phyloP scores from a whole-genome alignment of 2,113 vertebrate genomes.

The Dipodomys stephensi region DNA sequence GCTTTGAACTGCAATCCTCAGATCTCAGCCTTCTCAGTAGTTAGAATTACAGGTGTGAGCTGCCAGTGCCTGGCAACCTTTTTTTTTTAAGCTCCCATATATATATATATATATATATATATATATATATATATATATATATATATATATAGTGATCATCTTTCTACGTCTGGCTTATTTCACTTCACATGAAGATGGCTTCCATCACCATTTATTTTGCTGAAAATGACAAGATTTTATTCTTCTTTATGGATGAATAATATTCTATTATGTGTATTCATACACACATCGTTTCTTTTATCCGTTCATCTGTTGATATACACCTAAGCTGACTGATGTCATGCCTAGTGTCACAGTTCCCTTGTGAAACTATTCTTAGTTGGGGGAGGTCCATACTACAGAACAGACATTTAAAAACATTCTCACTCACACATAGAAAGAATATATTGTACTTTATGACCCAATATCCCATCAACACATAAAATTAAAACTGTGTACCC shows the following conservation, averaged over 20 bases:
- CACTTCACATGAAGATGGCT: background rate
- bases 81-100: background rate
- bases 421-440: background rate
- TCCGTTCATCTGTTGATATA: background rate
- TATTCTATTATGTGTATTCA: background rate
- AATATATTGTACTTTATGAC: background rate
- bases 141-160: background rate
- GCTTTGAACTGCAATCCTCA: too few species aligned
- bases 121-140: too few species aligned
- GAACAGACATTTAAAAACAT: slow-evolving; percentile 14
- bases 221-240: background rate
- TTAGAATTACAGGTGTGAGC: too few species aligned
- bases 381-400: background rate
- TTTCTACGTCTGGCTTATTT: background rate
- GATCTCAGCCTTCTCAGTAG: too few species aligned
- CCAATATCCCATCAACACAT: background rate
- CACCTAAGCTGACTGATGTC: background rate
- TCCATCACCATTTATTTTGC: background rate
- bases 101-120: too few species aligned
- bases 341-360: too few species aligned
- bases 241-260: background rate
- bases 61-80: too few species aligned
- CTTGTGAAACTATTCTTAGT: background rate
- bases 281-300: background rate
- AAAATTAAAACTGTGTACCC: background rate